Conservation (phyloP, 2,113 vertebrate species). For the Corythornis cristatus region DNA sequence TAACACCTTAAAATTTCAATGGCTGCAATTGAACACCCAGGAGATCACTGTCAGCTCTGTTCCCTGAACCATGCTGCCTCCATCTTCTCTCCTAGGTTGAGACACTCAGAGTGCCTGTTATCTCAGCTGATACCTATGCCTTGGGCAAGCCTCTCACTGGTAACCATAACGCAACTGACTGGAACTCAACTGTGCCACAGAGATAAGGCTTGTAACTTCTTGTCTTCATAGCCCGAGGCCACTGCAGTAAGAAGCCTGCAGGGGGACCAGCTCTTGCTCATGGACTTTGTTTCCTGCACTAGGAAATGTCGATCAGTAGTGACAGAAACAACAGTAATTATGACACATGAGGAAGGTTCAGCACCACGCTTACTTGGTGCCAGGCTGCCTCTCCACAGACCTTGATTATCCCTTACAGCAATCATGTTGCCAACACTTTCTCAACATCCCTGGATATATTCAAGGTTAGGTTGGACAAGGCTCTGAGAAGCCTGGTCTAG, state of each 20-base stretch:
- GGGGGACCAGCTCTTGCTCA: neutral
- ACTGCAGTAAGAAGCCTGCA: neutral
- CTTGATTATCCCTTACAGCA: neutral
- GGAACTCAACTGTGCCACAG: rapidly evolving
- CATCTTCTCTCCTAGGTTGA: neutral
- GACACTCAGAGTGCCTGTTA: neutral
- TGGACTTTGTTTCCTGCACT: rapidly evolving
- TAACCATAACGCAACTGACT: rapidly evolving
- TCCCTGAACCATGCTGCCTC: neutral
- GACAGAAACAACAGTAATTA: neutral
- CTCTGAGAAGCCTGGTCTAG: too few species aligned
- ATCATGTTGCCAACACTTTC: neutral
- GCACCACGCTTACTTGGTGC: neutral
- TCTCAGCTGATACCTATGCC: neutral
- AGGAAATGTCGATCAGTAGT: neutral
- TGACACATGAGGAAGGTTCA: neutral
- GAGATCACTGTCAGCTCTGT: neutral
- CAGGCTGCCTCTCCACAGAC: neutral
- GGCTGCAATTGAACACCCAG: neutral
- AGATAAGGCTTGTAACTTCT: neutral
- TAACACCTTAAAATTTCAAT: neutral
- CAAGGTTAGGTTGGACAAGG: too few species aligned
- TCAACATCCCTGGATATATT: neutral
- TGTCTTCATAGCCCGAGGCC: neutral
- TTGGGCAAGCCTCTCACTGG: neutral